Percentiles rank a stretch among this genome's conserved stretches.
phyloP scores from a whole-genome alignment of 2,113 vertebrate species.

The human region DNA sequence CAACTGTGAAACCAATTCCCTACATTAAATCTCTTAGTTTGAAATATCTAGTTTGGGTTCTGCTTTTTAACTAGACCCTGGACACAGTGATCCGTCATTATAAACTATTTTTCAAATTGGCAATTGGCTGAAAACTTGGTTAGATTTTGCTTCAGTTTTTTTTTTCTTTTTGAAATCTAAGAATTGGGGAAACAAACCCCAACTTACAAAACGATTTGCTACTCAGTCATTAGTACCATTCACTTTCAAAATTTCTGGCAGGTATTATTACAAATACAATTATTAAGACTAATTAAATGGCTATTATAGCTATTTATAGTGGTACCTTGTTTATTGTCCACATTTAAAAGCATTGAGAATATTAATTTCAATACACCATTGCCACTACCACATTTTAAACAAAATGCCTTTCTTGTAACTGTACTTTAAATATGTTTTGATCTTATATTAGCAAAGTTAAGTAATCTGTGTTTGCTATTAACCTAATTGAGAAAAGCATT shows the following conservation, averaged over 20 bases:
- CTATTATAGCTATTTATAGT: not conserved
- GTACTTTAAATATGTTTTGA: not conserved
- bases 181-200: not conserved
- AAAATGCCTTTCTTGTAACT: not conserved
- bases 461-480: not conserved
- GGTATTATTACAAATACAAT: slow-evolving; percentile 12
- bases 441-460: not conserved
- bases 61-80: not conserved
- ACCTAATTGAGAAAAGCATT: not conserved
- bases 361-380: not conserved
- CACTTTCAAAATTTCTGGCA: not conserved
- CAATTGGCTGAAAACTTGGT: not conserved
- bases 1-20: not conserved
- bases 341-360: not conserved
- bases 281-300: not conserved
- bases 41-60: slow-evolving; percentile 7
- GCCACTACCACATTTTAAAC: not conserved
- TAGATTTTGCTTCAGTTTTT: not conserved
- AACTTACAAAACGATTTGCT: not conserved
- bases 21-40: not conserved
- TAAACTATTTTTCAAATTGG: not conserved
- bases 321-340: not conserved
- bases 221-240: not conserved
- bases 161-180: not conserved
- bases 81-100: not conserved